Base-by-base conservation (phyloP, 1,140 invertebrate species). In the Protaetia brevitarsis region DNA sequence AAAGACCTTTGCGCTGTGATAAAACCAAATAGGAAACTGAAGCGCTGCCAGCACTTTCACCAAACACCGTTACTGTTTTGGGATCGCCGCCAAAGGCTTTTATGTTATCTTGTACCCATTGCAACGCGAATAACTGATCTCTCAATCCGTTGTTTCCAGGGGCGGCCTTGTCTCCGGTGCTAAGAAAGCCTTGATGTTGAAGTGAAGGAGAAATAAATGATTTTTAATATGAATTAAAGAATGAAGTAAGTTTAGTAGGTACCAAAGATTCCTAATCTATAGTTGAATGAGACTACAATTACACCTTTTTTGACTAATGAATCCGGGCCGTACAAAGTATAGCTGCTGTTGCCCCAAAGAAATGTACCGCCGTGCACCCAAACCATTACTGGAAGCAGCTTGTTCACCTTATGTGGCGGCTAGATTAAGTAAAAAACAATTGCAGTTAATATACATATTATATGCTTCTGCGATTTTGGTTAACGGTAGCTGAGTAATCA, bases 361-460 rank as follows among this genome's bases (percentile, higher is more conserved):
- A 91, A 90, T 2, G 83, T 84, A 1, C 91, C 91, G 0, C 90
- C 91, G 74, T 93, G 87, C 21, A 93, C 84, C 85, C 86, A 94
- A 1, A 92, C 84, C 85, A 93, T 88, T 0, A 93, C 89, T 1
- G 89, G 85, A 64, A 78, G 73, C 2, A 19, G 19, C 1, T 23
- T 21, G 10, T 3, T 19, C 6, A 2, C 26, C 2, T 3, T 5
- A 23, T 11, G 11, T 19, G 59, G 59, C 13, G n/a, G 19, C 30
- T 23, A 36, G 16, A 51, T 30, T 61, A 59, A 61, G 11, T 61
- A 7, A 19, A 29, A 30, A 66, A 19, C 31, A 26, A 51, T 19
- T 28, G 23, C 5, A 51, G 23, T 60, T 11, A 16, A 51, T 23
- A n/a, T n/a, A 11, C 2, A 58, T 26, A 11, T 34, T 34, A 45